Base-by-base conservation (phyloP, 64 coral and sea anemone species). In the Porites australiensis region DNA sequence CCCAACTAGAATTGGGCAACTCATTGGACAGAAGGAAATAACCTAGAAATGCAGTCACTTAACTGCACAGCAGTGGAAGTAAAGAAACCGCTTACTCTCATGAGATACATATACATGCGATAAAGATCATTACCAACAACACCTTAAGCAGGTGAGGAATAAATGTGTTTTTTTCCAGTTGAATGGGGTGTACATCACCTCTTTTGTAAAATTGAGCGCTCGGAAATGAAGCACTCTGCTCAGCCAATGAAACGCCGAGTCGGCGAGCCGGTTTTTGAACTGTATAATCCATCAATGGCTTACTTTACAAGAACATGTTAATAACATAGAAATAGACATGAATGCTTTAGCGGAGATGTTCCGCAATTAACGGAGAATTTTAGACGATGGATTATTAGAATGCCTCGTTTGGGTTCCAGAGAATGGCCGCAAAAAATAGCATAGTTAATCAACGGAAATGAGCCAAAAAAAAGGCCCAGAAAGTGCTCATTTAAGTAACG, bases 301-400 rank as follows among this genome's bases (percentile, higher is more conserved):
- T 81, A 62, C 23, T 81, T 81, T 81, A 23, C 55, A 61, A 81
- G 78, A 62, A 81, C 78, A 81, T 81, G 23, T 54, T 81, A 63
- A 61, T 60, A 19, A 62, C 78, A 81, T 60, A 61, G 55, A 61
- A 81, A 81, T 45, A 81, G 78, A 62, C 20, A 71, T 37, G 78
- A 81, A 81, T 45, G 37, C 15, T 44, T 27, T 81, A 45, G 18
- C 51, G 13, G 50, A 1, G 53, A 79, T 79, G 63, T 81, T 20
- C 78, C 46, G 21, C 78, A 55, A 81, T 81, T 81, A 81, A 63
- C 37, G 58, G 21, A 44, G 21, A 61, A 62, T 37, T 60, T 79
- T 79, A 52, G 59, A 45, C 49, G 75, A 55, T 19, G 55, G 78
- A 81, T 81, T 81, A 81, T 57, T 58, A 14, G 62, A 61, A 37